These are phyloP conservation scores for Leptopilina syphax DNA, from an alignment of 2,888 invertebrate genomes.

Conservation along the genomic window DNA sequence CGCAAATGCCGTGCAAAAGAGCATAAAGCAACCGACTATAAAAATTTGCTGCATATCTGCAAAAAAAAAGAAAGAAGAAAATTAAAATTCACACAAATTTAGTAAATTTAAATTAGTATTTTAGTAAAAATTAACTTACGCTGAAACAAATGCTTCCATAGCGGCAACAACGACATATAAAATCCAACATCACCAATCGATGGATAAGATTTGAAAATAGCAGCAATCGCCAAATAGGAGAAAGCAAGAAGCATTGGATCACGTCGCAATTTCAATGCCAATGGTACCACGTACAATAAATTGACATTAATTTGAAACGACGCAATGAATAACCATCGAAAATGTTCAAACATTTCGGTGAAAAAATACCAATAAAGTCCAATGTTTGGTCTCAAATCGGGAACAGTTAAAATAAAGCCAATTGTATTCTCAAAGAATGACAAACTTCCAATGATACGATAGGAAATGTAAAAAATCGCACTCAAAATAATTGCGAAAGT, in stretches of 20 bases:
- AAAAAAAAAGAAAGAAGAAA: constrained; percentile 65
- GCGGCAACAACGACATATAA: constrained; percentile 91
- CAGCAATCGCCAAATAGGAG: constrained; percentile 87
- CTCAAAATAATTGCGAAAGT: constrained; percentile 79
- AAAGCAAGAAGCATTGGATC: constrained; percentile 90
- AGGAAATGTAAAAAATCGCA: constrained; percentile 81
- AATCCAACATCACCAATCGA: constrained; percentile 96
- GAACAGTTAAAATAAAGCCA: constrained; percentile 88
- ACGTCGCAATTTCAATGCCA: constrained; percentile 87
- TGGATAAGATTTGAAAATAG: constrained; percentile 98
- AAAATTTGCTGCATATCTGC: constrained; percentile 96
- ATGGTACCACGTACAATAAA: constrained; percentile 92
- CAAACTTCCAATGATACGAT: constrained; percentile 81
- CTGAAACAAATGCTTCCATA: constrained; percentile 92
- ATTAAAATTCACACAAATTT: constrained; percentile 5
- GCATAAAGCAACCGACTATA: constrained; percentile 92
- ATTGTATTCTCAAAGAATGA: constrained; percentile 73
- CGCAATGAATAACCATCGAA: constrained; percentile 94
- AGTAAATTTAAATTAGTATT: not conserved
- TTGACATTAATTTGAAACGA: constrained; percentile 98
- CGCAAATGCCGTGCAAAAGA: constrained; percentile 92
- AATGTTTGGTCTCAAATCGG: constrained; percentile 97
- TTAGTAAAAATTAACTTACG: constrained; percentile 81
- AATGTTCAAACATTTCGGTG: constrained; percentile 99
- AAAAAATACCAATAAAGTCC: constrained; percentile 99